phyloP scores from a whole-genome alignment of 64 coral and sea anemone species.

The Dendronephthya gigantea region DNA sequence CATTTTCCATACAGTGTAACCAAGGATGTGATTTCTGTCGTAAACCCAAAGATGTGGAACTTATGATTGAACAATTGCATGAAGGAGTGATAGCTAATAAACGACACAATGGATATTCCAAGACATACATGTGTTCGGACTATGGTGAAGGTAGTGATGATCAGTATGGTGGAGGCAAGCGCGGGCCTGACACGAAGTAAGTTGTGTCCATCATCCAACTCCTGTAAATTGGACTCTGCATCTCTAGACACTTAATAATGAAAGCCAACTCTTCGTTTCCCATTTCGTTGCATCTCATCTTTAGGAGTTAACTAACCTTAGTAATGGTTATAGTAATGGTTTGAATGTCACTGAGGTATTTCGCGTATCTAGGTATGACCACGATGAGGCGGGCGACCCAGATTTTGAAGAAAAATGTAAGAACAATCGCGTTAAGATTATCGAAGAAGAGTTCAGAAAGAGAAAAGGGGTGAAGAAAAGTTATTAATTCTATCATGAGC shows the following conservation, averaged over 20 bases:
- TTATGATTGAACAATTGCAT: constrained; percentile 58
- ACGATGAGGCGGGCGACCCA: constrained; percentile 25
- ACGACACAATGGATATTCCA: not conserved
- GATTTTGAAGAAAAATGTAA: constrained; percentile 49
- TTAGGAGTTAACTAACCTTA: too few relatives aligned
- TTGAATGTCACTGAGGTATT: not conserved
- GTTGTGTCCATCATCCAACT: not conserved
- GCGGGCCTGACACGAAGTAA: constrained; percentile 62
- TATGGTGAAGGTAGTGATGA: constrained; percentile 28
- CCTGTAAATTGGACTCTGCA: not conserved
- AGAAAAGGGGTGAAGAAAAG: constrained; percentile 29
- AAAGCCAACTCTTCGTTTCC: not conserved
- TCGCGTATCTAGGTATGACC: constrained; percentile 31
- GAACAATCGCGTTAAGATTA: constrained; percentile 45
- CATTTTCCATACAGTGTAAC: constrained; percentile 28
- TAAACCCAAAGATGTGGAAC: constrained; percentile 35
- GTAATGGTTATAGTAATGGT: not conserved
- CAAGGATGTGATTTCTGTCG: constrained; percentile 74
- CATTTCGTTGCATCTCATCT: not conserved
- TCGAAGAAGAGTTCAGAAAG: constrained; percentile 73
- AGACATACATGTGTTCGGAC: constrained; percentile 46
- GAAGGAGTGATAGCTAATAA: constrained; percentile 41
- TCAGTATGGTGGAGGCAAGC: constrained; percentile 75
- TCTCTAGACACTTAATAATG: not conserved
- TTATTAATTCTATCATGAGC: not conserved